phyloP scores from a whole-genome alignment of 2,888 invertebrate genomes.

The Chymomyza amoena region DNA sequence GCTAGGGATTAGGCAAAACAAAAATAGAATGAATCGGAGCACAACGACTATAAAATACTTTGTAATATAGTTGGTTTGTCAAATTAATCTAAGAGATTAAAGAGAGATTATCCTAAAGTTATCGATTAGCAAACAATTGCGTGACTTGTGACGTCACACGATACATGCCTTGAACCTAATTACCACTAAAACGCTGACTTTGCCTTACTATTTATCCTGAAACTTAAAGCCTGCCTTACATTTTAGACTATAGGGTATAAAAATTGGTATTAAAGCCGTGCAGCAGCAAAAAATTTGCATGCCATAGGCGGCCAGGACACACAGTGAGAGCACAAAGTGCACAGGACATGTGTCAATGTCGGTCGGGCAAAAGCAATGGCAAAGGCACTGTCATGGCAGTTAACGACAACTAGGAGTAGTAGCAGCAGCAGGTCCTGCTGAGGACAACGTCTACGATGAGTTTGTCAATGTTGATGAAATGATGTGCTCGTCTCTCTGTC shows the following conservation, averaged over 20 bases:
- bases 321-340: not conserved
- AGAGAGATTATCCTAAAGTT: too few species aligned
- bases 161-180: too few species aligned
- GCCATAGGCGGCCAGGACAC: slow-evolving; percentile 2
- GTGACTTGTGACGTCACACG: too few species aligned
- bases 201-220: too few species aligned
- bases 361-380: too few species aligned
- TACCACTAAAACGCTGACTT: too few species aligned
- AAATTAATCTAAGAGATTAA: too few species aligned
- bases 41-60: too few species aligned
- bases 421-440: not conserved
- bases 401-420: slow-evolving; percentile 37
- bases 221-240: too few species aligned
- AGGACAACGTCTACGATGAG: slow-evolving; percentile 41
- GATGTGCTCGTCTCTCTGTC: slow-evolving; percentile 36
- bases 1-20: not conserved
- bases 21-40: not conserved
- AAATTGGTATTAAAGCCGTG: slow-evolving; percentile 60
- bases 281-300: slow-evolving; percentile 53
- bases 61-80: too few species aligned
- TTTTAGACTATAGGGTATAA: too few species aligned
- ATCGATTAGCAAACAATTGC: too few species aligned
- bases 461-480: slow-evolving; percentile 71
- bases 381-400: slow-evolving; percentile 13
- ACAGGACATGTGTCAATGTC: not conserved